A percentile compares a stretch with the other conserved stretches of the same genome.
Evolutionary conservation across 1,140 invertebrate genomes (phyloP).

Genomic region (Zaprionus inermis): DNA sequence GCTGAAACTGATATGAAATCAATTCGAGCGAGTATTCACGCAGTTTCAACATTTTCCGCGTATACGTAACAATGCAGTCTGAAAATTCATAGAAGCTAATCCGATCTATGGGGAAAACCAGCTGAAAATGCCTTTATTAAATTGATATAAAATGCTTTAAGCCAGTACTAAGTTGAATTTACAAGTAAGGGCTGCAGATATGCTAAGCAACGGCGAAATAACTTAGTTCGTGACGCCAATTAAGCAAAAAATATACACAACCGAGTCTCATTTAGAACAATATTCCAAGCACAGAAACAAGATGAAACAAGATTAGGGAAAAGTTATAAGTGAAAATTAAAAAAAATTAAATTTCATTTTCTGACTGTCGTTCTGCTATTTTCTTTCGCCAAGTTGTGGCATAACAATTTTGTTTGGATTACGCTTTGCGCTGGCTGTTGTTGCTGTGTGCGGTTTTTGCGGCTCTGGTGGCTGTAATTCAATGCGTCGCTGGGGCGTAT

Average conservation of each 20-base stretch:
- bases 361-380: slow-evolving; percentile 24
- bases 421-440: slow-evolving; percentile 15
- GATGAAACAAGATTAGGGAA: slow-evolving; percentile 35
- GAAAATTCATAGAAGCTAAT: neutral
- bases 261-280: neutral
- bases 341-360: slow-evolving; percentile 58
- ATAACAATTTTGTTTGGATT: slow-evolving; percentile 33
- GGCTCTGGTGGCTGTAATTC: slow-evolving; percentile 25
- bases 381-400: slow-evolving; percentile 17
- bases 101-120: neutral
- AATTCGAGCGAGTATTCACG: neutral
- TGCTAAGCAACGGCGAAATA: neutral
- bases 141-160: neutral
- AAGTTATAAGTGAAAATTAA: slow-evolving; percentile 57
- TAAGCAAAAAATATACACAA: neutral
- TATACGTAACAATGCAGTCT: neutral
- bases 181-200: too few relatives aligned
- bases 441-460: slow-evolving; percentile 32
- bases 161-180: too few relatives aligned
- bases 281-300: slow-evolving; percentile 1
- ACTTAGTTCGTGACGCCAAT: neutral
- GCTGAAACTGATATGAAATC: neutral
- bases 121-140: neutral
- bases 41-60: neutral
- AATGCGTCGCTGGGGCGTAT: slow-evolving; percentile 45